Conservation (phyloP, 1,140 invertebrate genomes). For the Gryllus bimaculatus region DNA sequence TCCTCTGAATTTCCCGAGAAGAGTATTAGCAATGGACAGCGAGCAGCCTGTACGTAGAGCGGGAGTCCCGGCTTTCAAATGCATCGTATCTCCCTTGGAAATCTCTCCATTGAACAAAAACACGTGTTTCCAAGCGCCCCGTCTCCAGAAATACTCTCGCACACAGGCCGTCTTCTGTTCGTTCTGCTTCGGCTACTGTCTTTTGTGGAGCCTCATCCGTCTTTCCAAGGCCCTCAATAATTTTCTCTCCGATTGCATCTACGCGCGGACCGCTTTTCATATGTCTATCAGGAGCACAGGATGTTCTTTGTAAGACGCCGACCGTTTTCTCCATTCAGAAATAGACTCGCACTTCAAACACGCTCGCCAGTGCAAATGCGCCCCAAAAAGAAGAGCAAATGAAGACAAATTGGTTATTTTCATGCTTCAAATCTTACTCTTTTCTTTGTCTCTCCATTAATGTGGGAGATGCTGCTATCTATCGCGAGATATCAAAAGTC, state of each 20-base stretch:
- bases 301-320: background rate
- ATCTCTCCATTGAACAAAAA: background rate
- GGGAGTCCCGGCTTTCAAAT: background rate
- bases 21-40: no score
- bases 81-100: background rate
- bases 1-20: no score
- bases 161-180: background rate
- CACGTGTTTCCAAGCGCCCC: background rate
- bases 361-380: background rate
- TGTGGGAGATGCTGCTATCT: background rate
- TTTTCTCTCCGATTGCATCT: background rate
- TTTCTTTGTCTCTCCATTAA: background rate
- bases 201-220: background rate
- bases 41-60: no score
- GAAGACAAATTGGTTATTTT: constrained; percentile 5
- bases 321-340: background rate
- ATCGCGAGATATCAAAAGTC: background rate
- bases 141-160: background rate
- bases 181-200: background rate
- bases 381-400: background rate
- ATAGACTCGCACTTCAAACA: background rate
- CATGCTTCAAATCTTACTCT: background rate
- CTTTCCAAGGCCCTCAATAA: background rate
- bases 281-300: background rate
- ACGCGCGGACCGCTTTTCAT: background rate